phyloP scores from a whole-genome alignment of 1,140 invertebrate species.

The Panagrolaimus sp. region DNA sequence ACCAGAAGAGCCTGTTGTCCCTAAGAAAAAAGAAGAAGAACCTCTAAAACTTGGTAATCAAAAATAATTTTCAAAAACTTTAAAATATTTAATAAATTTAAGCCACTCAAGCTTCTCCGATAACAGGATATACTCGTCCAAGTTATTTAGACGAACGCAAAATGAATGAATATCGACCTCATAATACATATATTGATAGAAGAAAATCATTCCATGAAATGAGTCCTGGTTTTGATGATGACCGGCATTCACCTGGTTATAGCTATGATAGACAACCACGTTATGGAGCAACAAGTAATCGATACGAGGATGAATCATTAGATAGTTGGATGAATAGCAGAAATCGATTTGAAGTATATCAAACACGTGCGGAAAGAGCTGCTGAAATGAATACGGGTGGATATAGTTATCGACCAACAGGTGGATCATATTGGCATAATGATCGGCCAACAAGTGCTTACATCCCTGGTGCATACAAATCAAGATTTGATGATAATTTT shows the following conservation, averaged over 20 bases:
- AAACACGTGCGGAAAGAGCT: conserved; percentile 54
- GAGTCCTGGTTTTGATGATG: conserved; percentile 18
- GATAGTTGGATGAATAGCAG: not conserved
- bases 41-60: no score
- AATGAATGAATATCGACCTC: conserved; percentile 6
- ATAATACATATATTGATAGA: conserved; percentile 28
- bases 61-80: no score
- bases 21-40: no score
- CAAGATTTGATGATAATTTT: conserved; percentile 32
- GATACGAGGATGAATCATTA: not conserved
- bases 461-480: conserved; percentile 34
- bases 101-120: conserved; percentile 14
- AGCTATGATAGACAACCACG: not conserved
- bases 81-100: no score
- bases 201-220: conserved; percentile 48
- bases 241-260: no score
- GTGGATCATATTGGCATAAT: conserved; percentile 23
- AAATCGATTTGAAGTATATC: conserved; percentile 56
- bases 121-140: conserved; percentile 26
- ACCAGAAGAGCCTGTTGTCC: no score
- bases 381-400: conserved; percentile 35
- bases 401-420: conserved; percentile 12
- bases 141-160: conserved; percentile 39
- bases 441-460: conserved; percentile 31
- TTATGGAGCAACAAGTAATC: not conserved